Conservation (phyloP, 2,888 invertebrate genomes). For the Drosophila longiperda region DNA sequence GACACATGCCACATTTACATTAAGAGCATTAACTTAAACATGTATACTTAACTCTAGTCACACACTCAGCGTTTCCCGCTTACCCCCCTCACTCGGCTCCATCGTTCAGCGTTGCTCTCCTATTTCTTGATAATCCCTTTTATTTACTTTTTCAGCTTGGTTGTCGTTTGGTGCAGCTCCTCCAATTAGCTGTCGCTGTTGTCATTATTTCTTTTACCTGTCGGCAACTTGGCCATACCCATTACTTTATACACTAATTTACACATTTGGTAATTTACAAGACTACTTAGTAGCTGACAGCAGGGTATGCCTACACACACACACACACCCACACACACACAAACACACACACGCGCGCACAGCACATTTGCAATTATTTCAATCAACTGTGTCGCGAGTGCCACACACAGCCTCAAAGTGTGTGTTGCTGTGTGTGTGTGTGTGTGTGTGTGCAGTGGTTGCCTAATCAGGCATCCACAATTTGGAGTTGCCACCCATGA, state of each 20-base stretch:
- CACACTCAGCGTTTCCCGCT: no score
- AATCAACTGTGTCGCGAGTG: constrained; percentile 58
- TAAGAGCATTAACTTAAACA: constrained; percentile 1
- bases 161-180: background rate
- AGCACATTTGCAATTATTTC: constrained; percentile 51
- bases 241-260: constrained; percentile 48
- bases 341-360: background rate
- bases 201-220: constrained; percentile 39
- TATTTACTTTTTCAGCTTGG: constrained; percentile 3
- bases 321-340: constrained; percentile 2
- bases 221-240: constrained; percentile 35
- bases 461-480: constrained; percentile 56
- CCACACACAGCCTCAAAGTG: constrained; percentile 40
- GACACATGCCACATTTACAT: constrained; percentile 5
- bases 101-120: background rate
- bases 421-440: constrained; percentile 1
- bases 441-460: constrained; percentile 8
- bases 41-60: background rate
- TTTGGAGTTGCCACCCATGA: constrained; percentile 11
- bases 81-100: accelerated
- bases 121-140: background rate
- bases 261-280: constrained; percentile 57
- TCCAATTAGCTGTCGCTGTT: constrained; percentile 25
- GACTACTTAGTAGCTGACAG: constrained; percentile 34
- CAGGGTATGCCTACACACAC: constrained; percentile 6